Base-by-base conservation (phyloP, 2,888 invertebrate genomes). In the Macroteleia sp. region DNA sequence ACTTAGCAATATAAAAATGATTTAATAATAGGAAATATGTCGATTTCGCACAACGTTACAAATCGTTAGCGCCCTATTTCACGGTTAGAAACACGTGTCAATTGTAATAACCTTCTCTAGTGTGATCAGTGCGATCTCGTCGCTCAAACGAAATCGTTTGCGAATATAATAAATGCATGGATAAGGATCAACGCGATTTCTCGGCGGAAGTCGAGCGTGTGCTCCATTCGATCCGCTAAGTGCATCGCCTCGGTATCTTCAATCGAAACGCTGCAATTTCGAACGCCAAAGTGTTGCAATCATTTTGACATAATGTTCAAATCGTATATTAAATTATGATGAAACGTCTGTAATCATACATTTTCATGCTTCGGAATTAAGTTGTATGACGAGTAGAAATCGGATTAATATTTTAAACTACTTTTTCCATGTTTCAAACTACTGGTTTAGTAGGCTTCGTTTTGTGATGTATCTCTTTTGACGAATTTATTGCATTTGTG, bases 21-120 rank as follows among this genome's bases (percentile, higher is more conserved):
- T 10, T 48, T 64, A 64, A 52, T 52, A 12, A 28, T 28, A 82
- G 82, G 79, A 82, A 85, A 81, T 66, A 54, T 66, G 56, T n/a
- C 66, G 82, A 86, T 84, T 85, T 83, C 77, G 66, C 80, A 80
- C 67, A 30, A 77, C 80, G 80, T 84, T 82, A 81, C 74, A 67
- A 73, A 77, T 85, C 81, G 81, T 84, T 83, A 83, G 71, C 82
- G 81, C 62, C 34, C 82, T 74, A 82, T 85, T 84, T 86, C 84
- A 82, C 79, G 82, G 79, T 80, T 76, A 70, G 64, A 82, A 67
- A 81, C 79, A 74, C 82, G 79, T 81, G 82, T 81, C 81, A 80
- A 83, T 76, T 76, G 79, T 80, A 81, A 84, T 82, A 69, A 77
- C 52, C 77, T 30, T 39, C 48, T 42, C 16, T 36, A 42, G 61